A percentile compares a stretch with the other conserved stretches of the same genome.
Evolutionary conservation across 2,113 vertebrate genomes (phyloP).

Genomic region (Oryzias curvinotus): DNA sequence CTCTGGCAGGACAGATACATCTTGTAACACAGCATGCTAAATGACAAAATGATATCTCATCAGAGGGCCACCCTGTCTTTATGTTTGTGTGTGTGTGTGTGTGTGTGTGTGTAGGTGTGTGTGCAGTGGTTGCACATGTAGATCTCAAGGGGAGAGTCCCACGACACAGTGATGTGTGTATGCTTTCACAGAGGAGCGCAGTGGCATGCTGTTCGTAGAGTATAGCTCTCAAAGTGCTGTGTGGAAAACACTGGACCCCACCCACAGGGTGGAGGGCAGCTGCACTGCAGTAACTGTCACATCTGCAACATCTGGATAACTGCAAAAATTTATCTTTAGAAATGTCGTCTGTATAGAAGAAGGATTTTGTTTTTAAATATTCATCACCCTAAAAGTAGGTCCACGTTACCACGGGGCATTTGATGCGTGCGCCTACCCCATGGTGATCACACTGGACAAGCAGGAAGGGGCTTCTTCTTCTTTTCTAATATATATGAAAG

Average conservation of each 20-base stretch:
- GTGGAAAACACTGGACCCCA: conserved; percentile 29
- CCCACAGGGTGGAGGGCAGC: conserved; percentile 29
- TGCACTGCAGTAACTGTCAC: conserved; percentile 31
- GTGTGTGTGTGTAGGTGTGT: background rate
- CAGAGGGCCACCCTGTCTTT: conserved; percentile 60
- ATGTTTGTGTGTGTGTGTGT: conserved; percentile 33
- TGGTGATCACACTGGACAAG: no score
- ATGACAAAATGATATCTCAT: conserved; percentile 81
- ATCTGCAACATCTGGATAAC: conserved; percentile 47
- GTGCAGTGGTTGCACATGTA: background rate
- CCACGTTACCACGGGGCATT: no score
- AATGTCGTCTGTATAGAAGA: background rate
- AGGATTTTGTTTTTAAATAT: background rate
- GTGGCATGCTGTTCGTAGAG: conserved; percentile 56
- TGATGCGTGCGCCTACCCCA: no score
- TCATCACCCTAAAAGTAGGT: background rate
- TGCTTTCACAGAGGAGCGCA: conserved; percentile 49
- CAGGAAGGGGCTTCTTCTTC: no score
- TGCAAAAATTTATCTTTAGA: conserved; percentile 14
- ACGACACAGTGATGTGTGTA: conserved; percentile 47
- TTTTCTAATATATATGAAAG: no score
- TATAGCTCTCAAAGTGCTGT: conserved; percentile 41
- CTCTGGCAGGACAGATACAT: conserved; percentile 71
- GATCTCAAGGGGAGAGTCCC: conserved; percentile 49
- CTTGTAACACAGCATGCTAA: conserved; percentile 79